These are phyloP conservation scores for Scortum barcoo DNA, from an alignment of 2,113 vertebrate species.

Conservation along the genomic window DNA sequence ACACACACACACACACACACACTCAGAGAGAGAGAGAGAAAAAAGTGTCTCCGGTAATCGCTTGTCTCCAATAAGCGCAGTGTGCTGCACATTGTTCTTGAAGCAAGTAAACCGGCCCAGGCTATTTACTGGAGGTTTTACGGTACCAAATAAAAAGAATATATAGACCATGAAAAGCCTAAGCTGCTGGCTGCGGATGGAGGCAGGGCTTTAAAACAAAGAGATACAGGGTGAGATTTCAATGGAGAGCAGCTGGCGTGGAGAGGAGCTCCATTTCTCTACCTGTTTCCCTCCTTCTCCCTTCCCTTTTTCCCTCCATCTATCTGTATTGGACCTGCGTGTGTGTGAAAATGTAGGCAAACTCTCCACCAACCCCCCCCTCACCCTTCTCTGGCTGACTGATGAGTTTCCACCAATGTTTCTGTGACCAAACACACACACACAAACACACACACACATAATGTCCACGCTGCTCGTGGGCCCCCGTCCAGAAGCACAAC, in stretches of 20 bases:
- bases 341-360: neutral
- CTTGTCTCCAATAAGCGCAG: constrained; percentile 54
- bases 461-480: constrained; percentile 65
- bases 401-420: constrained; percentile 51
- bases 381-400: constrained; percentile 48
- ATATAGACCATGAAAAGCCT: constrained; percentile 78
- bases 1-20: constrained; percentile 28
- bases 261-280: constrained; percentile 52
- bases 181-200: constrained; percentile 55
- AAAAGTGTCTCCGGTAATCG: constrained; percentile 47
- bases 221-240: constrained; percentile 64
- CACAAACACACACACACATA: constrained; percentile 47
- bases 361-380: constrained; percentile 25
- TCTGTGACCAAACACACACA: constrained; percentile 43
- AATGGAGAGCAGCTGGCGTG: constrained; percentile 72
- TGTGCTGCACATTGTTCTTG: constrained; percentile 59
- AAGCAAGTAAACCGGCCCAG: constrained; percentile 66
- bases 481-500: constrained; percentile 64
- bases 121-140: constrained; percentile 78
- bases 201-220: constrained; percentile 66
- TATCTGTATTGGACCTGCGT: constrained; percentile 31
- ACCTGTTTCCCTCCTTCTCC: constrained; percentile 48
- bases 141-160: constrained; percentile 76
- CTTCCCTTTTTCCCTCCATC: constrained; percentile 34
- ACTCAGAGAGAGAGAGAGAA: neutral